Conservation (phyloP, 2,888 invertebrate species). For the Pediacus dermestoides region DNA sequence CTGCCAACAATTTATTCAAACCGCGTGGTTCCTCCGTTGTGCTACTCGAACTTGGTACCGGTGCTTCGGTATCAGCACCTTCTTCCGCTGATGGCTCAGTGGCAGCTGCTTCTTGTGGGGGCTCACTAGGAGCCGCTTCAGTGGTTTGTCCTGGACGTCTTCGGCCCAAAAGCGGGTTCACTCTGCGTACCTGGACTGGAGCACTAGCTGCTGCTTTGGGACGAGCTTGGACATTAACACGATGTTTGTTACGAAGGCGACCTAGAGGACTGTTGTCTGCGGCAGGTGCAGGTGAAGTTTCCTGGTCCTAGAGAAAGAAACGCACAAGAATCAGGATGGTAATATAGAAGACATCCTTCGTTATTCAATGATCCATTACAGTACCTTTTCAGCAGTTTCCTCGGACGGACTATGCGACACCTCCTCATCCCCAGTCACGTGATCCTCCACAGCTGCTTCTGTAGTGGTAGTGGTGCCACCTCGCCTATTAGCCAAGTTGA, state of each 20-base stretch:
- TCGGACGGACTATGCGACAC: conserved; percentile 27
- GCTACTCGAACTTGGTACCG: conserved; percentile 34
- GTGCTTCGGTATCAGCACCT: conserved; percentile 33
- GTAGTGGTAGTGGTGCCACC: conserved; percentile 51
- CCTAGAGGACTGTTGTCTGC: conserved; percentile 45
- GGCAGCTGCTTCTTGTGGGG: conserved; percentile 29
- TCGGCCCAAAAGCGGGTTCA: conserved; percentile 57
- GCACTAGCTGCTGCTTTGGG: conserved; percentile 53
- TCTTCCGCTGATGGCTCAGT: conserved; percentile 29
- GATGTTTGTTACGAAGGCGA: conserved; percentile 48
- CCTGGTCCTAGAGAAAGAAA: conserved; percentile 33
- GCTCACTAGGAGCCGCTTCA: conserved; percentile 43
- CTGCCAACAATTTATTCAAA: conserved; percentile 65
- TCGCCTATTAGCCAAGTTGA: conserved; percentile 56
- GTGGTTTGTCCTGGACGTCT: conserved; percentile 45
- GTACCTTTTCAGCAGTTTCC: conserved; percentile 41
- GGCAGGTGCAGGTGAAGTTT: conserved; percentile 37
- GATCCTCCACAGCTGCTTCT: conserved; percentile 47
- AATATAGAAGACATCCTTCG: not conserved
- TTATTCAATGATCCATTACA: not conserved
- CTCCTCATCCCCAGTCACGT: conserved; percentile 45
- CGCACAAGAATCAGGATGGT: conserved; percentile 9
- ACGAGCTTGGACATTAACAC: conserved; percentile 52
- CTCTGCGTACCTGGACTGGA: conserved; percentile 54
- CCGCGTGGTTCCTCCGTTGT: conserved; percentile 57